A percentile compares a stretch with the other conserved stretches of the same genome.
Evolutionary conservation across 1,140 invertebrate species (phyloP).

Genomic region (Rhagoletis pomonella): DNA sequence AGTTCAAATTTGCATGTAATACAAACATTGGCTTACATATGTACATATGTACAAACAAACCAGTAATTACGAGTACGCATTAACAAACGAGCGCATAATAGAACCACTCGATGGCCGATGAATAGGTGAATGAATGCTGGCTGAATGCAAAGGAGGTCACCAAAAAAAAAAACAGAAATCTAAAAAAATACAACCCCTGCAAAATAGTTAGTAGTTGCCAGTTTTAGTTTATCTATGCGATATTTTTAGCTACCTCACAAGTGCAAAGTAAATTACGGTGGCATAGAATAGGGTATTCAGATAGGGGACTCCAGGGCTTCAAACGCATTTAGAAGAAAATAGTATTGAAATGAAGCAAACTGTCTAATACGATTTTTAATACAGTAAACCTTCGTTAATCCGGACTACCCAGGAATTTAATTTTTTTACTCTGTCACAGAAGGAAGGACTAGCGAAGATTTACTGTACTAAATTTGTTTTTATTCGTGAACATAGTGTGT

Average conservation of each 20-base stretch:
- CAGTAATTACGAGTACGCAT: background rate
- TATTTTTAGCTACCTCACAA: background rate
- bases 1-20: background rate
- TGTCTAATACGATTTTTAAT: no score
- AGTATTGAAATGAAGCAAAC: background rate
- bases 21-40: no score
- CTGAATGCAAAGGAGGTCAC: slow-evolving; percentile 21
- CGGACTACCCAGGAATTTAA: no score
- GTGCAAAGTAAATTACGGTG: background rate
- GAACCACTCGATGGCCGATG: slow-evolving; percentile 2
- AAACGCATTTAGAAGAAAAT: background rate
- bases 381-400: no score
- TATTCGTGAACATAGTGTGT: no score
- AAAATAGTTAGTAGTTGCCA: background rate
- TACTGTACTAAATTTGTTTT: no score
- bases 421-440: no score
- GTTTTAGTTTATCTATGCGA: background rate
- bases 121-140: slow-evolving; percentile 8
- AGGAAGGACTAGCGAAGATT: no score
- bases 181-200: background rate
- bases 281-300: background rate
- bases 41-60: no score
- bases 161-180: background rate
- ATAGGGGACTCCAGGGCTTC: no score
- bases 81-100: slow-evolving; percentile 4